These are phyloP conservation scores for Elephantulus edwardii DNA, from an alignment of 2,113 vertebrate genomes.

Conservation along the genomic window DNA sequence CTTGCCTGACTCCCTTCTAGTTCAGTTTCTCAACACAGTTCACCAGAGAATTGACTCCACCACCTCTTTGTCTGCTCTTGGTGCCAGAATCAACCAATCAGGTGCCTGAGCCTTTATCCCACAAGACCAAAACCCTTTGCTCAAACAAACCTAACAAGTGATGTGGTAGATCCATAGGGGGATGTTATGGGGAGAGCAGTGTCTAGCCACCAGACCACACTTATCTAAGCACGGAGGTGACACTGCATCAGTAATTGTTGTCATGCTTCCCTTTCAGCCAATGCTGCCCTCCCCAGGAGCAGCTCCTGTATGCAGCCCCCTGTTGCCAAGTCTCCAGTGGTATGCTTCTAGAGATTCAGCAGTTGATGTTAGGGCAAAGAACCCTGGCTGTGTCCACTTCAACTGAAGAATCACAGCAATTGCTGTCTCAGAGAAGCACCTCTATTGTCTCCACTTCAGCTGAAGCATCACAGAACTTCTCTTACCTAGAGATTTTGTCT, in stretches of 20 bases:
- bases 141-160: background rate
- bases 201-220: too few species aligned
- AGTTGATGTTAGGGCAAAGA: too few species aligned
- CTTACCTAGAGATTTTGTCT: slow-evolving; percentile 11
- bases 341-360: slow-evolving; percentile 60
- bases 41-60: background rate
- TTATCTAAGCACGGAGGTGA: background rate
- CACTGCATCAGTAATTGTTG: too few species aligned
- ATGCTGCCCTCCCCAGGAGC: too few species aligned
- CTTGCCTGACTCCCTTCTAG: background rate
- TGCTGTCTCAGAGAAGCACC: too few species aligned
- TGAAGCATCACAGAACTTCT: background rate
- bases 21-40: background rate
- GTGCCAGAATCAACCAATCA: background rate
- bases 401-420: too few species aligned
- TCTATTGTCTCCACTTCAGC: too few species aligned
- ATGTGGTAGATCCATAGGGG: too few species aligned
- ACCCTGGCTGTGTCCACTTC: too few species aligned
- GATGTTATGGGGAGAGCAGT: background rate
- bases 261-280: too few species aligned
- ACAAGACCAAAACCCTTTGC: background rate
- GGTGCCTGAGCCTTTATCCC: background rate
- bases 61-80: background rate
- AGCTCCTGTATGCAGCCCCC: too few species aligned
- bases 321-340: slow-evolving; percentile 61